Conservation (phyloP, 2,797 vertebrate species). For the Syncerus caffer region DNA sequence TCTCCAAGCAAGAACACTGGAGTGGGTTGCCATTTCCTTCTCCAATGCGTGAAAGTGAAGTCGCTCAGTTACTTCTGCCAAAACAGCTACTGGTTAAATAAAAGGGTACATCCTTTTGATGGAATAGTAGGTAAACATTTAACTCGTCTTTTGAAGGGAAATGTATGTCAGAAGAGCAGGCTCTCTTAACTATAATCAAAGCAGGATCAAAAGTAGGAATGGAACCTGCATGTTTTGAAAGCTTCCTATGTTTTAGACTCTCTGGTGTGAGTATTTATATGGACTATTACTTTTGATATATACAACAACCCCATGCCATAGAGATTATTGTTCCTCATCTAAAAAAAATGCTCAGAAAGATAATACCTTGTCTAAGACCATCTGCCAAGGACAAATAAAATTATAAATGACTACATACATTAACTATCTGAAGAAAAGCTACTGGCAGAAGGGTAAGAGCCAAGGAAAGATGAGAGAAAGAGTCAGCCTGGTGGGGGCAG, state of each 20-base stretch:
- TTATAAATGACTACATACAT: background rate
- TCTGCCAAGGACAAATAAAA: background rate
- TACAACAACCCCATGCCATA: background rate
- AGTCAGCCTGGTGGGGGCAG: background rate
- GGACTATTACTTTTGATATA: background rate
- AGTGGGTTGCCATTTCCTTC: too few relatives aligned
- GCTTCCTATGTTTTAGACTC: background rate
- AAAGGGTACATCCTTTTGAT: background rate
- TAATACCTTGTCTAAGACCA: background rate
- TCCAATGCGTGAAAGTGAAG: too few relatives aligned
- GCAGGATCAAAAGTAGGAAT: background rate
- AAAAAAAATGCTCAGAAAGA: background rate
- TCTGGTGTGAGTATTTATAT: background rate
- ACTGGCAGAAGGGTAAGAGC: background rate
- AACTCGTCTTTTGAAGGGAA: background rate
- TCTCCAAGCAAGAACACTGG: too few relatives aligned
- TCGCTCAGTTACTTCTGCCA: background rate
- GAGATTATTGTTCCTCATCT: background rate
- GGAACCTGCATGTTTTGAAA: background rate
- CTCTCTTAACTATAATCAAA: background rate
- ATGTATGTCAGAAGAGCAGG: background rate
- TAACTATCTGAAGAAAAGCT: constrained; percentile 30
- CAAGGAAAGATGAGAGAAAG: background rate
- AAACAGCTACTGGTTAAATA: background rate
- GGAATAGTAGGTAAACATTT: background rate